phyloP scores from a whole-genome alignment of 2,888 invertebrate genomes.

The Diarsia mendica region DNA sequence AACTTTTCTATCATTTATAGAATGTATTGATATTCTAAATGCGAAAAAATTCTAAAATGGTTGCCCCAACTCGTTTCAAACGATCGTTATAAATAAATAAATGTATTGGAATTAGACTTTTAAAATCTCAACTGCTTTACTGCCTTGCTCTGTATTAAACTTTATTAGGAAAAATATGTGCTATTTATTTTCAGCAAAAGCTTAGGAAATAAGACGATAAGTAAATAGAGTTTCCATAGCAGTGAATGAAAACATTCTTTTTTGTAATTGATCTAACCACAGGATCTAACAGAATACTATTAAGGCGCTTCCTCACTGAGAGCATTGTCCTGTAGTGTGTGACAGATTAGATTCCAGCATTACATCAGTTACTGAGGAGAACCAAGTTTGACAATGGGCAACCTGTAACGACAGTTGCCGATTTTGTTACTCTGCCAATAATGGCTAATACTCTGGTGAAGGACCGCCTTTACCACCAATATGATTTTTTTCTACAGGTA shows the following conservation, averaged over 20 bases:
- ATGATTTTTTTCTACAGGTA: conserved; percentile 39
- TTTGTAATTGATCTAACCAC: background rate
- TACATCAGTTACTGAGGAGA: background rate
- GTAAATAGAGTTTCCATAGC: background rate
- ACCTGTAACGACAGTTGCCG: background rate
- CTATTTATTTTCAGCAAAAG: background rate
- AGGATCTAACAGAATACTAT: conserved; percentile 23
- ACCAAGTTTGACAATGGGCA: background rate
- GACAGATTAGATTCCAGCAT: background rate
- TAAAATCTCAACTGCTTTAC: background rate
- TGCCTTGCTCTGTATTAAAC: background rate
- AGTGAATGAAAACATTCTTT: background rate
- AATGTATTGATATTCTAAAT: conserved; percentile 14
- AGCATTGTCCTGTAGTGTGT: background rate
- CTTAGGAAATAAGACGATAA: conserved; percentile 4
- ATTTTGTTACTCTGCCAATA: background rate
- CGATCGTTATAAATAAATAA: background rate
- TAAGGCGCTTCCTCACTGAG: background rate
- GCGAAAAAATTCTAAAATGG: conserved; percentile 21
- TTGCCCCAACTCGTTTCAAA: background rate
- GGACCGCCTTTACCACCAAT: background rate
- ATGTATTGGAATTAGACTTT: background rate
- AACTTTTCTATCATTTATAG: conserved; percentile 8
- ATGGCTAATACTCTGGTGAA: background rate
- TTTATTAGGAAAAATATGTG: background rate